Base-by-base conservation (phyloP, 2,113 vertebrate species). In the Oryzias curvinotus region DNA sequence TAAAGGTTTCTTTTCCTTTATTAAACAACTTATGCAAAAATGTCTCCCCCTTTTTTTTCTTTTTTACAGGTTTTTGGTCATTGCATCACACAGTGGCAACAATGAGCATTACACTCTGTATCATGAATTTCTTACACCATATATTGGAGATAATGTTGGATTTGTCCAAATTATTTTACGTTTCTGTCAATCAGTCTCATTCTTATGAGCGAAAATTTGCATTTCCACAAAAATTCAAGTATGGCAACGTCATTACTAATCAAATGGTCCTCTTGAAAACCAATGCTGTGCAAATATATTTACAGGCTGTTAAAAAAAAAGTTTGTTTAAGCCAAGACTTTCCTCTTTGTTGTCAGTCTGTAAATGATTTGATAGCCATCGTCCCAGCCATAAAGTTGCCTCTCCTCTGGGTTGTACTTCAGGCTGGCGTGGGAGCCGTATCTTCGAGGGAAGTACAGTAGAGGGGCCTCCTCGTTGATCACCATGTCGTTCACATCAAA, bases 301-400 rank as follows among this genome's bases (percentile, higher is more conserved):
- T 36, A 36, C 36, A 36, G 36, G 3, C 25, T 26, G 62, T 44
- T 75, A 25, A 30, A 62, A 70, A 70, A 14, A 4, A 16, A n/a
- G 51, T 25, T 44, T 54, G 25, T 28, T 86, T 77, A 88, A 44
- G 70, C 68, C 60, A 87, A 75, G n/a, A 91, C 71, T 81, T 97
- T 98, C 85, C 89, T 94, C 85, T 93, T 95, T 92, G 96, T 93
- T 62, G 88, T 92, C 80, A 99, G 90, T 66, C 94, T 95, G 85
- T 99, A 99, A 55, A 98, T 92, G 67, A 98, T 94, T 85, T 98
- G 97, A 82, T 98, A 98, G 21, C 97, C 97, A 0, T 98, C 97
- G 0, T 99, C 97, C 97, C 97, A 99, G 64, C 94, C 95, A 0
- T 98, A 98, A 47, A 98, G 83, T 88, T 96, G 95, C 65, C 90